Evolutionary conservation across 2,113 vertebrate species (phyloP), one percentile per base, ranked within the genome.

Genomic region (Atractosteus spatula): DNA sequence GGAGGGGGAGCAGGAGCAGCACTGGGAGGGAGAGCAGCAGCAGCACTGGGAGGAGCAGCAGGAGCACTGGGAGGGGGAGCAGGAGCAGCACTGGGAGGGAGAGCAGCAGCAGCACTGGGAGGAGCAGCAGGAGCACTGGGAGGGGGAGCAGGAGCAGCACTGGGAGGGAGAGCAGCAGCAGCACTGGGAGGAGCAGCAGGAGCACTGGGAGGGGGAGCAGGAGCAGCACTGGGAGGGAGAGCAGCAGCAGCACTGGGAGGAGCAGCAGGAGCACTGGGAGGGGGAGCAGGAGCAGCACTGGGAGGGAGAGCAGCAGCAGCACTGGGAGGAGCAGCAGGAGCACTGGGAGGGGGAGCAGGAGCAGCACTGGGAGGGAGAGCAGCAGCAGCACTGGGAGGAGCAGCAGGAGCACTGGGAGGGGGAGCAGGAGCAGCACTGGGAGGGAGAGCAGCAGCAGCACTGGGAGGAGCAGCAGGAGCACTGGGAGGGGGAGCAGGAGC

Each of bases 291-390:
- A 98, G 73, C 78, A 94, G 45, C 97, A 96, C 29, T 98, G 98
- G 78, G 98, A 96, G 97, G 96, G 96, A n/a, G n/a, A n/a, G n/a
- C n/a, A n/a, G n/a, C n/a, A n/a, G n/a, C n/a, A n/a, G n/a, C n/a
- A n/a, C n/a, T n/a, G n/a, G n/a, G n/a, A n/a, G 62, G 94, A 98
- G 0, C 85, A 91, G 0, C 95, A 97, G 41, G 98, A 98, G 47
- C 98, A 96, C 0, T 99, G 97, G 82, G n/a, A n/a, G n/a, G n/a
- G n/a, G n/a, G n/a, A n/a, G n/a, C 89, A 98, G 0, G 98, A 99
- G 77, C 96, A 96, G 66, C 95, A 98, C 89, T 74, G 97, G 83
- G 96, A 92, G 0, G 91, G 91, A 77, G 83, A 84, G 57, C 87
- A 88, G 6, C 78, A 71, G 47, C 68, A 76, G 70, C 78, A 85